Evolutionary conservation across 1,140 invertebrate species (phyloP), one percentile per base, ranked within the genome.

Genomic region (Mamestra configurata): DNA sequence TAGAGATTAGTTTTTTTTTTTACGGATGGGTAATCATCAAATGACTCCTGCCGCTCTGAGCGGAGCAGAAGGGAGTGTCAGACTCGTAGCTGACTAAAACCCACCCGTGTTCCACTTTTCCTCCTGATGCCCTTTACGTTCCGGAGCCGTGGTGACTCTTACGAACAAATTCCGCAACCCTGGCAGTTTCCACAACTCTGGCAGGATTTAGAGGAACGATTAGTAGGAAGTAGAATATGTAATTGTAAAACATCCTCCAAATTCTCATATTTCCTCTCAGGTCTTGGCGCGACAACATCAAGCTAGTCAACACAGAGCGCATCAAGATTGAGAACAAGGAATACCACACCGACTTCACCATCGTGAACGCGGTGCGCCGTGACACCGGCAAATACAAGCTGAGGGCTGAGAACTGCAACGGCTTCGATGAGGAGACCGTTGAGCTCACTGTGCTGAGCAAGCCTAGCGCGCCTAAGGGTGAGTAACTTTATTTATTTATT

Each of bases 311-410:
- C 80, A 97, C 97, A 2, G 98, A 99, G 79, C 96, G 98, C 57
- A 98, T 98, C 84, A 97, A 97, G 90, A 98, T 99, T 80, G 98
- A 98, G 82, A 98, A 98, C 90, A 95, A 97, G 59, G 98, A 99
- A 31, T 98, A 99, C 93, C 98, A 98, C 86, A 98, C 98, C 0
- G 98, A 98, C 85, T 98, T 99, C 89, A 96, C 96, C 0, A 96
- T 99, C n/a, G 95, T 96, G 0, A 98, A 98, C 90, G 97, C 97
- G 2, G 96, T 97, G 80, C 96, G 99, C 70, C 97, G 98, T 81
- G 98, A 99, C 92, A 98, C 98, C 31, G 99, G 99, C 81, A 97
- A 97, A 89, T 99, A 99, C 88, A 98, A 97, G 0, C 95, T 99
- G 3, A 97, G 97, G 6, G 98, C 98, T 13, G 97, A 98, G 88